Evolutionary conservation across 2,797 vertebrate genomes (phyloP).

Genomic region (Anguilla marmorata): DNA sequence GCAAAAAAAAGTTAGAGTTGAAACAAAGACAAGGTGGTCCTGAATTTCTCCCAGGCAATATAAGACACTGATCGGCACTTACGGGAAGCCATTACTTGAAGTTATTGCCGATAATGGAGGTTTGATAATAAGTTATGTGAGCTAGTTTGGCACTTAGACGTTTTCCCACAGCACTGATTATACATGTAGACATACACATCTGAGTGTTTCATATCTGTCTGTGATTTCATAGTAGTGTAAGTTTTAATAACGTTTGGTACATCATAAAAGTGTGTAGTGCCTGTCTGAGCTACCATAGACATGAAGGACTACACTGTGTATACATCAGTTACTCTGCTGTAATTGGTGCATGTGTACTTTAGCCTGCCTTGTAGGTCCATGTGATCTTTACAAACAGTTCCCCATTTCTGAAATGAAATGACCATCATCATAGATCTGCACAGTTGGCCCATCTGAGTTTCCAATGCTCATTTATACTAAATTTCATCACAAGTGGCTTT

Average conservation of each 20-base stretch:
- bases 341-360: background rate
- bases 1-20: background rate
- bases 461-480: background rate
- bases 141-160: background rate
- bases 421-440: background rate
- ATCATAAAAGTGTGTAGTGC: background rate
- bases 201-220: background rate
- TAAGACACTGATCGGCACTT: background rate
- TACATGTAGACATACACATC: background rate
- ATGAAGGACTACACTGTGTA: constrained; percentile 1
- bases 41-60: background rate
- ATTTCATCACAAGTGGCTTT: background rate
- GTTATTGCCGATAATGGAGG: background rate
- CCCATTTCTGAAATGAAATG: background rate
- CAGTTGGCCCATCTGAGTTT: background rate
- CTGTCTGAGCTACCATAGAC: constrained; percentile 4
- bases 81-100: background rate
- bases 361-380: background rate
- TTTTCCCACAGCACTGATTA: background rate
- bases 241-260: background rate
- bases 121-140: background rate
- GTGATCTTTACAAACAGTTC: background rate
- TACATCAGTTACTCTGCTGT: background rate
- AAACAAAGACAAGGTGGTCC: background rate
- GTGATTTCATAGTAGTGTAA: background rate